Base-by-base conservation (phyloP, 2,797 vertebrate genomes). In the Tragelaphus eurycerus region DNA sequence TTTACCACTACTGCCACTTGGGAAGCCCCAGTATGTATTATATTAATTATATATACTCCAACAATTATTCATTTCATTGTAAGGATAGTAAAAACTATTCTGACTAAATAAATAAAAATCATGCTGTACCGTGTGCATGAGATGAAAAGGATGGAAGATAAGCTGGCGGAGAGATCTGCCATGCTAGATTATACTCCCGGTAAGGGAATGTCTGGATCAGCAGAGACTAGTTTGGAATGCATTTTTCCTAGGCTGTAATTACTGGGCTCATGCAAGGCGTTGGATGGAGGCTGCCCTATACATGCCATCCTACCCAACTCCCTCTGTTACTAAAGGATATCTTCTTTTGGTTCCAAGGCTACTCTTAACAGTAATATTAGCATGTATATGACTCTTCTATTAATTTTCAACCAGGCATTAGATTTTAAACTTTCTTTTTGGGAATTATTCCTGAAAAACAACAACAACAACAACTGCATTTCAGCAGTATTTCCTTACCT, bases 91-190 rank as follows among this genome's bases (percentile, higher is more conserved):
- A 74, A 87, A 83, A 54, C 67, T n/a, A 71, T 23, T 82, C 55
- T 48, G 83, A 92, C 14, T 79, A 62, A 64, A 84, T 90, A 90
- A 93, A 92, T 90, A 90, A 93, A 91, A 90, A 48, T 11, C 48
- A 34, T 27, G 55, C n/a, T 50, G 19, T 29, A n/a, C 5, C 4
- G 17, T 55, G 10, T 82, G 60, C 31, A 54, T 57, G 54, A 60
- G 31, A 57, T 34, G 52, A 17, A 57, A 91, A 85, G 46, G 25
- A 84, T 6, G 14, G 87, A 79, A 31, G 31, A 57, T 10, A 67
- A 52, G 17, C 21, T 71, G 27, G n/a, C 23, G 3, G 23, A 90
- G 19, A 85, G 57, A 62, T 19, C 46, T 46, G 11, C 52, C 11
- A 3, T 27, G 2, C 62, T n/a, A 74, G 71, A 74, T 79, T 50